phyloP scores from a whole-genome alignment of 2,113 vertebrate species.

The Salvator merianae region DNA sequence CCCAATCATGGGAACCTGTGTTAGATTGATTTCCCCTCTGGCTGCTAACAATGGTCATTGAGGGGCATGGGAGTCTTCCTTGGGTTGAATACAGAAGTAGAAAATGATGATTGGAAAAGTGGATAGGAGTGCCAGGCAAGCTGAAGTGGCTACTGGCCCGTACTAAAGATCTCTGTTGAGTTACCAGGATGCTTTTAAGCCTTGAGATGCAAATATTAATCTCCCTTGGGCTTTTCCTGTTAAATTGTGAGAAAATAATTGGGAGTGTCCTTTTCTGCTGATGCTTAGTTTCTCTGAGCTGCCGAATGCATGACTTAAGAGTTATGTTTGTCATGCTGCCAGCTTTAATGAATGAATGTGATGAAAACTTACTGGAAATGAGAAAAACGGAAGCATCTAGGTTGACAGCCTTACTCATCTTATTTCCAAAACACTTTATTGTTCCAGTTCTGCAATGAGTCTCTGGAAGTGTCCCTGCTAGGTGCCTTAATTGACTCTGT shows the following conservation, averaged over 20 bases:
- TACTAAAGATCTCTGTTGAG: not conserved
- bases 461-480: slow-evolving; percentile 19
- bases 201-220: slow-evolving; percentile 27
- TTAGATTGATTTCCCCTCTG: too few species aligned
- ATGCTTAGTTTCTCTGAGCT: slow-evolving; percentile 48
- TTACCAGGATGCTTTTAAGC: not conserved
- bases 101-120: not conserved
- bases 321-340: slow-evolving; percentile 61
- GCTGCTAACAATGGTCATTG: not conserved
- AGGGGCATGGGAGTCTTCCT: not conserved
- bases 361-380: slow-evolving; percentile 65
- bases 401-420: not conserved
- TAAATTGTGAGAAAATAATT: slow-evolving; percentile 46
- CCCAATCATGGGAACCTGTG: not conserved
- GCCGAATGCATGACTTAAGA: slow-evolving; percentile 43
- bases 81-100: not conserved
- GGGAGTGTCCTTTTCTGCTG: slow-evolving; percentile 39
- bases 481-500: not conserved
- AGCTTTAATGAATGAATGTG: slow-evolving; percentile 62
- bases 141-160: not conserved
- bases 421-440: slow-evolving; percentile 12
- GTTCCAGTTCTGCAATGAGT: slow-evolving; percentile 36
- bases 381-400: slow-evolving; percentile 11
- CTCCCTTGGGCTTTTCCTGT: slow-evolving; percentile 53
- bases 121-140: not conserved